Evolutionary conservation across 2,888 invertebrate species (phyloP).

Genomic region (Lathronympha strigana): DNA sequence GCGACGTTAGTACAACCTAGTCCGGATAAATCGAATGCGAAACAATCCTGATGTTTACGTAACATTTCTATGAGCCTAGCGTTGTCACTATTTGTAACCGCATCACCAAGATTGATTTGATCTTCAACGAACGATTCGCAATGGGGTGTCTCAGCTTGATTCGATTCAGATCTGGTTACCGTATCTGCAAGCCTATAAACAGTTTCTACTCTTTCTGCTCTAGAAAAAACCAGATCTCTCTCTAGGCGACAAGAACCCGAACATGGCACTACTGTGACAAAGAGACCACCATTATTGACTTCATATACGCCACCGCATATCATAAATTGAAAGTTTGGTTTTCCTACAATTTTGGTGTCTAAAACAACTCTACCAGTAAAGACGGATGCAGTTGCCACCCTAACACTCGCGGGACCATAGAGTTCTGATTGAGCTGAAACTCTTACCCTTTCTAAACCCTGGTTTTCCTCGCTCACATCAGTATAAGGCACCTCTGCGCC

Average conservation of each 20-base stretch:
- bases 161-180: neutral
- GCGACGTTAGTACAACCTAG: slow-evolving; percentile 26
- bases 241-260: slow-evolving; percentile 21
- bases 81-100: neutral
- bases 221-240: slow-evolving; percentile 14
- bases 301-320: slow-evolving; percentile 27
- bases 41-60: slow-evolving; percentile 18
- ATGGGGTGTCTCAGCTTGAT: neutral
- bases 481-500: slow-evolving; percentile 24
- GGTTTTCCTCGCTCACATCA: neutral
- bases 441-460: neutral
- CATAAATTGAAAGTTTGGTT: slow-evolving; percentile 22
- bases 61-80: neutral
- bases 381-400: neutral
- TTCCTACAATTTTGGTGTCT: slow-evolving; percentile 30
- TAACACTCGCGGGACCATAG: slow-evolving; percentile 15
- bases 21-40: slow-evolving; percentile 3
- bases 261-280: slow-evolving; percentile 15
- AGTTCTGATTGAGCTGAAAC: neutral
- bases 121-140: neutral
- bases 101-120: slow-evolving; percentile 20
- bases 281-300: slow-evolving; percentile 5
- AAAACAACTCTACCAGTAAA: slow-evolving; percentile 4
- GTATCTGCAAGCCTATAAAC: slow-evolving; percentile 7
- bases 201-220: slow-evolving; percentile 2